Evolutionary conservation across 1,140 invertebrate species (phyloP).

Genomic region (Neodiprion lecontei): DNA sequence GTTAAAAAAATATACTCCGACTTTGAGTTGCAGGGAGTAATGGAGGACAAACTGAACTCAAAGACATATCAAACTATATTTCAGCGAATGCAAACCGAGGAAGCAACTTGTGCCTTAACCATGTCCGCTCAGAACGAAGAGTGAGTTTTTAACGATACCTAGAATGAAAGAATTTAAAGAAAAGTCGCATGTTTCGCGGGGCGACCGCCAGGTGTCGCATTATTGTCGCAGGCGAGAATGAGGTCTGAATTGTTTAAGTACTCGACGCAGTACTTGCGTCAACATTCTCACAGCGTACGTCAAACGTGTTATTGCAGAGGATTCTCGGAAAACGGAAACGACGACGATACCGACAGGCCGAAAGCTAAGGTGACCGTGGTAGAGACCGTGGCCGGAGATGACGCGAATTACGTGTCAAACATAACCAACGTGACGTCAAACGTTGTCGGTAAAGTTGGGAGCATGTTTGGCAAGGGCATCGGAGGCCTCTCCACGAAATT

Average conservation of each 20-base stretch:
- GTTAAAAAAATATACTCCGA: constrained; percentile 99
- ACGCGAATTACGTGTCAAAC: constrained; percentile 71
- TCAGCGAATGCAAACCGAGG: constrained; percentile 94
- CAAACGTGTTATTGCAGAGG: constrained; percentile 37
- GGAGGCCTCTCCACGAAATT: constrained; percentile 83
- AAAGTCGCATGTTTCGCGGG: background rate
- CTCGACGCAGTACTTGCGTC: too few species aligned
- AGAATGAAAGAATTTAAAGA: too few species aligned
- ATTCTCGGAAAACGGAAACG: constrained; percentile 69
- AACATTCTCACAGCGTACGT: background rate
- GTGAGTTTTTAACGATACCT: constrained; percentile 37
- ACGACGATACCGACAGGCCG: constrained; percentile 67
- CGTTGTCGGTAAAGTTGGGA: constrained; percentile 79
- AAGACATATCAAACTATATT: constrained; percentile 95
- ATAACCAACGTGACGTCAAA: constrained; percentile 77
- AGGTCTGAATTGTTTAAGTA: background rate
- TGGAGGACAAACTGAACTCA: constrained; percentile 97
- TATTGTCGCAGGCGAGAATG: background rate
- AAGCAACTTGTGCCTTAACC: constrained; percentile 90
- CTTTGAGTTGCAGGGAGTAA: constrained; percentile 98
- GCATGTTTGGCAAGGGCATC: constrained; percentile 83
- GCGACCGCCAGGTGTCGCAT: background rate
- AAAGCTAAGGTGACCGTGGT: constrained; percentile 71
- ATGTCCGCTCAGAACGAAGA: constrained; percentile 79
- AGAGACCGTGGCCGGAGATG: constrained; percentile 67